phyloP scores from a whole-genome alignment of 2,888 invertebrate species.

The Drosophila differens region DNA sequence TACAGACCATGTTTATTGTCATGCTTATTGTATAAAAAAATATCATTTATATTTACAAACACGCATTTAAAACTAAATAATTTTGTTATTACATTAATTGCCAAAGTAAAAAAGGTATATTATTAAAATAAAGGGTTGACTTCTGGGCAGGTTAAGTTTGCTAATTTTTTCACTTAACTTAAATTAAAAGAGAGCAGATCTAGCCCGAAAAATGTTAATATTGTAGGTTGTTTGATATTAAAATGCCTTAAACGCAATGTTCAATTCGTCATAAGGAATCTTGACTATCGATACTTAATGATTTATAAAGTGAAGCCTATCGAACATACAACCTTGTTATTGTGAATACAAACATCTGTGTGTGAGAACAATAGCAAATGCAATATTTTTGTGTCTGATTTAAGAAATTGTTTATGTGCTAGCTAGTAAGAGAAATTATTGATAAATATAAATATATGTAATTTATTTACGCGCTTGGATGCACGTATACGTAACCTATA shows the following conservation, averaged over 20 bases:
- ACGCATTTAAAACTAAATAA: no score
- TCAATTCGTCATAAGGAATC: neutral
- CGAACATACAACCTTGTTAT: constrained; percentile 39
- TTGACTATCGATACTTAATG: constrained; percentile 31
- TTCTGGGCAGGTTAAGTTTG: neutral
- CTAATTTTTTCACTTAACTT: neutral
- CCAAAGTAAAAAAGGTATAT: no score
- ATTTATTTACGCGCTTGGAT: neutral
- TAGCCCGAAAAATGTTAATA: neutral
- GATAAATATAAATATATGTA: neutral
- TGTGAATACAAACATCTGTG: constrained; percentile 44
- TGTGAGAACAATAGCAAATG: constrained; percentile 33
- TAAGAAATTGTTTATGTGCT: constrained; percentile 7
- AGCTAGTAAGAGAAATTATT: constrained; percentile 4
- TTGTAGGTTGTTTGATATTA: neutral
- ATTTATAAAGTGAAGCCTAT: constrained; percentile 7
- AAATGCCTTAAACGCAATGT: neutral
- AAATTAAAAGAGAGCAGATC: neutral
- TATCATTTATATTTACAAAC: no score
- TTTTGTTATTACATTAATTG: no score
- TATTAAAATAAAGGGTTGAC: neutral
- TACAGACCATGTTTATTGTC: neutral
- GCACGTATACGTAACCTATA: neutral
- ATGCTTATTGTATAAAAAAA: no score
- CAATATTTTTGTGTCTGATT: constrained; percentile 18